Base-by-base conservation (phyloP, 2,888 invertebrate genomes). In the Platycheirus albimanus region DNA sequence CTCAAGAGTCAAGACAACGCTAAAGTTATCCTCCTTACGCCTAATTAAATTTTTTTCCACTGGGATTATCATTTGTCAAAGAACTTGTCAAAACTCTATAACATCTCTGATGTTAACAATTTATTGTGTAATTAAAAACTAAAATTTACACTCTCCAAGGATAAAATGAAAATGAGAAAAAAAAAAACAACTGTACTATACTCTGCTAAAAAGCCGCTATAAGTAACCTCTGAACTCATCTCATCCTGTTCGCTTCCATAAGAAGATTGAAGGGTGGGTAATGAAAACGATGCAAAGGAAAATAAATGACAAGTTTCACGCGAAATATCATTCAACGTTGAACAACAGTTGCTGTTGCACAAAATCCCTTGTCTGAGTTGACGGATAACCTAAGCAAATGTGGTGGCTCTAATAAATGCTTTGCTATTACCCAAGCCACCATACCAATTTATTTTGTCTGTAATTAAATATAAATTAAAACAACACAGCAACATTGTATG, bases 221-320 rank as follows among this genome's bases (percentile, higher is more conserved):
- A 17, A 17, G 10, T 3, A 56, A 45, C 45, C 45, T 30, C 30
- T 30, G 38, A 58, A 38, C 61, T 19, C 28, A 38, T 51, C 13
- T 45, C 47, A 11, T 36, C 33, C 49, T 36, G 6, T 56, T n/a
- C n/a, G 51, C 47, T 47, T 56, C n/a, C n/a, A n/a, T 41, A 74
- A 56, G 17, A 61, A 45, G 61, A 24, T 45, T 43, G 30, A 61
- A 61, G 61, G 45, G 30, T 61, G 30, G 24, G 33, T 69, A 69
- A 64, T 69, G 69, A 54, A 61, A 67, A 24, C 38, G 67, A 63
- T 74, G 67, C 24, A 69, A 74, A 56, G 61, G n/a, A 69, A 64
- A 49, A 74, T 69, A 63, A 79, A 79, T 79, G 69, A 56, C 56
- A 79, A 74, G 36, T 79, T 69, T 63, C 74, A 79, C 67, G 63